A percentile compares a stretch with the other conserved stretches of the same genome.
Conservation (phyloP, 2,888 invertebrate genomes). For the Athalia rosae region DNA sequence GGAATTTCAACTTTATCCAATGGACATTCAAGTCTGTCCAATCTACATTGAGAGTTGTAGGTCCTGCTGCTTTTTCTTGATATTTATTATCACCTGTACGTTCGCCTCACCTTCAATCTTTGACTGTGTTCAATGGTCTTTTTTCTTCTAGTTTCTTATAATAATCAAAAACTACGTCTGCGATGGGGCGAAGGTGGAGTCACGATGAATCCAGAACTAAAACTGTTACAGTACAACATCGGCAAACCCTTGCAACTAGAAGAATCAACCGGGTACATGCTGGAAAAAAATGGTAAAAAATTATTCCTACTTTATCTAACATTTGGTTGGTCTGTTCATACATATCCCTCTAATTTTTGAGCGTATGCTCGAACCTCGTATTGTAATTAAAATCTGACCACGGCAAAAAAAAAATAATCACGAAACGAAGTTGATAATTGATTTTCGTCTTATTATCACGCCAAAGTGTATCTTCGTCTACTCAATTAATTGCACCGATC, state of each 20-base stretch:
- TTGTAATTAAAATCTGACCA: too few species aligned
- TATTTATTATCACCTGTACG: background rate
- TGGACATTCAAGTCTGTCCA: conserved; percentile 90
- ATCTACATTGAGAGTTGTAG: conserved; percentile 91
- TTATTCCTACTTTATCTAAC: background rate
- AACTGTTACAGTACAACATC: conserved; percentile 86
- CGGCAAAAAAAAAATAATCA: too few species aligned
- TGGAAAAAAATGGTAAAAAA: conserved; percentile 82
- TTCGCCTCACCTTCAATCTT: background rate
- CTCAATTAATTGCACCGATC: too few species aligned
- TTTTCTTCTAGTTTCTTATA: conserved; percentile 82
- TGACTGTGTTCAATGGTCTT: background rate
- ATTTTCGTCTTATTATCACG: too few species aligned
- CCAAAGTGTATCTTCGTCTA: too few species aligned
- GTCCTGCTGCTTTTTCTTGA: conserved; percentile 61
- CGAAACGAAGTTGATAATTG: too few species aligned
- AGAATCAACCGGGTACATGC: conserved; percentile 84
- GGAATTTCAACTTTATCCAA: conserved; percentile 90
- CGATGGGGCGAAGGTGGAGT: conserved; percentile 86
- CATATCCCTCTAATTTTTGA: background rate
- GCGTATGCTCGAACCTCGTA: too few species aligned
- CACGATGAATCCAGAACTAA: conserved; percentile 86
- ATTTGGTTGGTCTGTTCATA: too few species aligned
- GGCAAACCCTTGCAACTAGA: conserved; percentile 83
- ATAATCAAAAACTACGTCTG: conserved; percentile 84